Conservation (phyloP, 2,797 vertebrate genomes). For the Pseudotriccus pelzelni region DNA sequence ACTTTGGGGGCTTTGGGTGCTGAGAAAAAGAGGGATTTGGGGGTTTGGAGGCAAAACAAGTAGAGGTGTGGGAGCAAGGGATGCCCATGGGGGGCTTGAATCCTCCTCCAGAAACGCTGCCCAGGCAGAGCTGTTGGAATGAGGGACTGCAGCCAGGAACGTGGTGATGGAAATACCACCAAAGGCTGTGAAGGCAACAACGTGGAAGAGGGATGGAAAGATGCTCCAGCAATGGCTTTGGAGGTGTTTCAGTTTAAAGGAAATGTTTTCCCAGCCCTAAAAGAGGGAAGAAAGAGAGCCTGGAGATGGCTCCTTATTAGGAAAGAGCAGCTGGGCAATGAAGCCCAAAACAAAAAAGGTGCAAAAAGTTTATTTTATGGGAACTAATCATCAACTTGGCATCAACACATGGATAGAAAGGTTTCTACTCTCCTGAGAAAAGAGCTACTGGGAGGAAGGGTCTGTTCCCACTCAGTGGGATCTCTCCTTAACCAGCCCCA, state of each 20-base stretch:
- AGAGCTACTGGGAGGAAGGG: neutral
- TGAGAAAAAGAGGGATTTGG: neutral
- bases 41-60: neutral
- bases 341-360: neutral
- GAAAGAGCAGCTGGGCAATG: neutral
- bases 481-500: neutral
- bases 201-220: neutral
- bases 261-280: neutral
- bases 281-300: neutral
- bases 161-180: neutral
- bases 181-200: neutral
- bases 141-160: neutral
- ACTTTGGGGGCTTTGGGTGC: neutral
- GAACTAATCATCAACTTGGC: no score
- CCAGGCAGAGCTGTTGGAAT: neutral
- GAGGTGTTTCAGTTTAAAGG: neutral
- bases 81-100: neutral
- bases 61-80: neutral
- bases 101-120: neutral
- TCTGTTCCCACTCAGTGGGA: neutral
- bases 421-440: neutral
- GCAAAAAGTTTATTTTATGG: neutral
- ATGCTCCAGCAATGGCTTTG: neutral
- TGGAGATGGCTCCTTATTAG: neutral
- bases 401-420: fast-evolving